Evolutionary conservation across 2,888 invertebrate species (phyloP), one percentile per base, ranked within the genome.

Genomic region (Pantelozetes paolii): DNA sequence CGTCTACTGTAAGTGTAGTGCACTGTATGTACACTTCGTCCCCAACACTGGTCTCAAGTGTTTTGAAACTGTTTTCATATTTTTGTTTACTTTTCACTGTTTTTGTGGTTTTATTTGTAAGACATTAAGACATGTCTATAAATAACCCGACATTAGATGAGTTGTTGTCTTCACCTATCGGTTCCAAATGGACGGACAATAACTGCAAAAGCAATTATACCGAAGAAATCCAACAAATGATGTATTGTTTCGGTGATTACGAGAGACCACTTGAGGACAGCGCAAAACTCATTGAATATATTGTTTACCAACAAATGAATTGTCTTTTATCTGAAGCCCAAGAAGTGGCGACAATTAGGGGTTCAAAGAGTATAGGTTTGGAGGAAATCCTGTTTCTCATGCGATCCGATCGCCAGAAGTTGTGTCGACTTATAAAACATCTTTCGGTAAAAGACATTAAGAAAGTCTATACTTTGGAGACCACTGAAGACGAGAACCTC

Each of bases 201-300:
- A 64, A n/a, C 36, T 9, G 32, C 18, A 36, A 32, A n/a, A 32
- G 64, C 8, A 3, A 1, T 3, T 26, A 36, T 36, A 64, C 64
- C 3, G 36, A 64, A 64, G 64, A 64, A n/a, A 64, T 64, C 13
- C 64, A 64, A n/a, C 64, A 64, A 64, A 64, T 64, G 64, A 64
- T 64, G 94, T 90, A 92, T 79, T 94, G 93, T n/a, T 92, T 94
- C 81, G 95, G 95, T 0, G 95, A 95, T 80, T 89, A 90, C 79
- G 87, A 89, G 26, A 88, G 88, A 76, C 94, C 94, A 0, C 86
- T 90, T 57, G 85, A 88, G 0, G 91, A 91, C 62, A 90, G 94
- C 0, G 93, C 94, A 0, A 87, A 88, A 73, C 83, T 94, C 69
- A 89, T 95, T 0, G 94, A 95, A 83, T 89, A 87, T 77, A 89